Evolutionary conservation across 2,797 vertebrate species (phyloP).

Genomic region (Gallinago nigripennis): DNA sequence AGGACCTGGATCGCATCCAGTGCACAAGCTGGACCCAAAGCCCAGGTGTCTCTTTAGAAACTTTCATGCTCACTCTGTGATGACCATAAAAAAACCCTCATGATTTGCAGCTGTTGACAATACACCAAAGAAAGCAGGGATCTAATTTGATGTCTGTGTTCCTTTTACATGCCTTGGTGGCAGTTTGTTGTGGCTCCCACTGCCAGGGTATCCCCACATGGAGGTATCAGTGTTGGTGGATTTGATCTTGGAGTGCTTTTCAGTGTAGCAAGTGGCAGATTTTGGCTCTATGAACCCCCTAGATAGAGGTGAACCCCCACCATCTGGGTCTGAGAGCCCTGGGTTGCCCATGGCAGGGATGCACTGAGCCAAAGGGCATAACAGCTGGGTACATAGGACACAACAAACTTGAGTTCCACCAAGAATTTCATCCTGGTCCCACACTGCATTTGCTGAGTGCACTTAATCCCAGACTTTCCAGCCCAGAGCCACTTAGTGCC

Average conservation of each 20-base stretch:
- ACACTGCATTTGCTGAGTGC: neutral
- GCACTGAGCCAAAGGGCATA: neutral
- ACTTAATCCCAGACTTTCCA: neutral
- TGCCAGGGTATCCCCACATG: neutral
- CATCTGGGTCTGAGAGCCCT: rapidly evolving
- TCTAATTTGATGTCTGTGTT: neutral
- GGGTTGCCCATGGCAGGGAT: neutral
- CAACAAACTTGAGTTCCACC: neutral
- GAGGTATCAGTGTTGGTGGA: neutral
- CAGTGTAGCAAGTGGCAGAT: neutral
- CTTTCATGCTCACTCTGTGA: neutral
- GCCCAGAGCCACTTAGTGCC: neutral
- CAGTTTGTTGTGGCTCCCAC: neutral
- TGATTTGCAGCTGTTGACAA: neutral
- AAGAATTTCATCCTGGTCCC: neutral
- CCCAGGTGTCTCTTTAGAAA: neutral
- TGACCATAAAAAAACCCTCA: neutral
- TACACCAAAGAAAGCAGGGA: neutral
- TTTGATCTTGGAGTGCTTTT: neutral
- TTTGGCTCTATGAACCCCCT: neutral
- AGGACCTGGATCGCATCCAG: neutral
- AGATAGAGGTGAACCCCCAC: neutral
- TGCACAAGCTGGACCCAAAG: neutral
- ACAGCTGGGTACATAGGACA: neutral
- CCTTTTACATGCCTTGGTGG: neutral